Base-by-base conservation (phyloP, 1,140 invertebrate genomes). In the Anoplophora glabripennis region DNA sequence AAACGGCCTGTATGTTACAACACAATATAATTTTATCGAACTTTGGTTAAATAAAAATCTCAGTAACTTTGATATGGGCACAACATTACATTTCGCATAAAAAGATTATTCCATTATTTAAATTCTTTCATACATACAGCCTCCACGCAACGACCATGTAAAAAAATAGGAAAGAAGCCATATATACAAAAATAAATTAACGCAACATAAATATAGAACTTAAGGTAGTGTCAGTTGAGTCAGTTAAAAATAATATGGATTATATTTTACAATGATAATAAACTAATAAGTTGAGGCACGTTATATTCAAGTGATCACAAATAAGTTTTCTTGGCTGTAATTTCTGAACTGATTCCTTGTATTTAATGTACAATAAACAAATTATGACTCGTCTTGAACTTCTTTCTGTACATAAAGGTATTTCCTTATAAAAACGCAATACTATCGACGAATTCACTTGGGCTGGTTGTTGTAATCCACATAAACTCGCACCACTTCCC, bases 401-500 rank as follows among this genome's bases (percentile, higher is more conserved):
- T 28, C 21, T 28, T 28, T 28, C 21, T 28, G 21, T 28, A 28
- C 21, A 28, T 28, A 28, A 28, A 2, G 21, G 21, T 28, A 41
- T 46, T 36, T 15, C 12, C 34, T 35, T 11, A 17, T 11, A 7
- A 34, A 9, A 10, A 36, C 35, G 10, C 21, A 18, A 38, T 21
- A 17, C 7, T 44, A n/a, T 21, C 10, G 7, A 10, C 15, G 10
- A 11, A 11, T 44, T 67, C 56, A 69, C 49, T 72, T 71, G 10
- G 68, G 66, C 41, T 73, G 68, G 63, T 72, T 72, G 86, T 86
- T 86, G 70, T 92, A 89, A 74, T 93, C 89, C 1, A 94, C 92
- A 74, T 92, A 94, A 4, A 94, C 92, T 61, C 90, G 80, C n/a
- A 95, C 90, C 1, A 93, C 87, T 79, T 94, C 92, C 56, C 92